Conservation (phyloP, 2,888 invertebrate genomes). For the Chrysomela aeneicollis region DNA sequence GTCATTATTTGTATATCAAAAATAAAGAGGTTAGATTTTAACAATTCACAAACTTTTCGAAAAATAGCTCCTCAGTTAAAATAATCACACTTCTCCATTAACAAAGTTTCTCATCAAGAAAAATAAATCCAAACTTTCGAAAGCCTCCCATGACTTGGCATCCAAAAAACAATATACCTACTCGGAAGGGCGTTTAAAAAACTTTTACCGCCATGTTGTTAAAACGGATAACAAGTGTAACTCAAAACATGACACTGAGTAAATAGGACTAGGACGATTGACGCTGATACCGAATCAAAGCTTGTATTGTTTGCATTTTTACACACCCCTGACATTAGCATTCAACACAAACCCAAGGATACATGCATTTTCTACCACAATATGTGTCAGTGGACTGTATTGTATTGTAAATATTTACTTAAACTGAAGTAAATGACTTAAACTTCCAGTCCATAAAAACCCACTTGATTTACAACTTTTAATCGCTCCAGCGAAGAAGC, state of each 20-base stretch:
- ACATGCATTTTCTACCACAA: slow-evolving; percentile 13
- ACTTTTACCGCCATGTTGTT: background rate
- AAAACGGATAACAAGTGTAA: background rate
- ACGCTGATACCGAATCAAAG: background rate
- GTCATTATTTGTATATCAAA: no score
- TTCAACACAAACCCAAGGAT: slow-evolving; percentile 10
- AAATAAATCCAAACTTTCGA: no score
- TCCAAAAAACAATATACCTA: no score
- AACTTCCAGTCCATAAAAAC: slow-evolving; percentile 26
- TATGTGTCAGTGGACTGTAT: slow-evolving; percentile 24
- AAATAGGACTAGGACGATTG: background rate
- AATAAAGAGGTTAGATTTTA: no score
- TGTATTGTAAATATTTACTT: slow-evolving; percentile 30
- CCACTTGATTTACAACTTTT: slow-evolving; percentile 6
- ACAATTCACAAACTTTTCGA: no score
- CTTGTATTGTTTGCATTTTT: background rate
- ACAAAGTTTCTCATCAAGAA: no score
- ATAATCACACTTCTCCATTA: no score
- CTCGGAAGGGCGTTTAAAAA: no score
- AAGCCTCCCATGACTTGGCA: no score
- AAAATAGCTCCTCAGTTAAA: no score
- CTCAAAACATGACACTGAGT: background rate
- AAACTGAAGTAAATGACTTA: slow-evolving; percentile 28
- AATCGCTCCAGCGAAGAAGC: background rate
- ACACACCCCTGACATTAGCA: slow-evolving; percentile 2